A percentile compares a stretch with the other conserved stretches of the same genome.
phyloP scores from a whole-genome alignment of 2,888 invertebrate species.

The Plutella xylostella region DNA sequence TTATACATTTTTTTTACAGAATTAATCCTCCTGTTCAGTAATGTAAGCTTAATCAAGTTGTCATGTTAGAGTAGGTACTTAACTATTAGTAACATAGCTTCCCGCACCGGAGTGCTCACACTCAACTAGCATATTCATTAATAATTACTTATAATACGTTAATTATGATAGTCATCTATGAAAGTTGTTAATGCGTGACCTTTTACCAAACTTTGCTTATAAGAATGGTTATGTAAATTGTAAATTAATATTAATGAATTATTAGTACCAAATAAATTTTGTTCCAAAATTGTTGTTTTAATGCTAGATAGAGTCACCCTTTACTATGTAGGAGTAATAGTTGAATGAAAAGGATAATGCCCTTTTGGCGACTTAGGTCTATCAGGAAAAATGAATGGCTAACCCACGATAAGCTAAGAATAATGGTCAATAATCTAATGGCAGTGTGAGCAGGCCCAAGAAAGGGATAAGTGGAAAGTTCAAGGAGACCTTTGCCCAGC shows the following conservation, averaged over 20 bases:
- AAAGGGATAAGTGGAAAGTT: too few species aligned
- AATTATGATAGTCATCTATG: neutral
- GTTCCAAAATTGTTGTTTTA: slow-evolving; percentile 4
- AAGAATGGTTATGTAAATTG: neutral
- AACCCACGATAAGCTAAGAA: too few species aligned
- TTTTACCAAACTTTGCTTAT: neutral
- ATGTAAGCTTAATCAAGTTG: neutral
- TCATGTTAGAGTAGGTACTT: neutral
- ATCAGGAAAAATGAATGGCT: too few species aligned
- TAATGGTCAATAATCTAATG: too few species aligned
- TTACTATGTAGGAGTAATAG: too few species aligned
- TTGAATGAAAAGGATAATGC: too few species aligned
- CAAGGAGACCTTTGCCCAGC: too few species aligned
- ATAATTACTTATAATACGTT: too few species aligned
- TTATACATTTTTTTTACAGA: neutral
- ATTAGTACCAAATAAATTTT: slow-evolving; percentile 6
- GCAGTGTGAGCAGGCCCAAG: too few species aligned
- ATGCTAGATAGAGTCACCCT: too few species aligned
- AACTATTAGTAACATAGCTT: neutral
- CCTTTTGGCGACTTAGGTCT: too few species aligned
- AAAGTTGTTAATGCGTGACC: neutral
- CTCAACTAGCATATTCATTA: too few species aligned
- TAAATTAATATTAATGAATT: neutral
- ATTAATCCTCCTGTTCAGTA: neutral
- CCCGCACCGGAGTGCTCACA: neutral